Evolutionary conservation across 2,113 vertebrate species (phyloP).

Genomic region (Heterotis niloticus): DNA sequence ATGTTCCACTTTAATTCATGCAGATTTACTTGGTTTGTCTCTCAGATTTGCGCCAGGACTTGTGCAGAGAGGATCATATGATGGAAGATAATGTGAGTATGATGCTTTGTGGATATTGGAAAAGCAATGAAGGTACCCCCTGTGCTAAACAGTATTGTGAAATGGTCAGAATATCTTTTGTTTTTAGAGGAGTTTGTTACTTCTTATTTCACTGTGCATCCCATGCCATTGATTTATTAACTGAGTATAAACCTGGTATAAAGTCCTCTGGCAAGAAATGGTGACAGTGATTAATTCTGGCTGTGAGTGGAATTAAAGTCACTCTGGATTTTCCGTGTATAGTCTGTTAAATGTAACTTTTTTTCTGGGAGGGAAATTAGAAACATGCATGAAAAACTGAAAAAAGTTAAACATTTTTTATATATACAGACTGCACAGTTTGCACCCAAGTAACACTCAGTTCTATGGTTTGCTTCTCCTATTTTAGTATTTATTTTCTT

Average conservation of each 20-base stretch:
- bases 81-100: constrained; percentile 59
- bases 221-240: neutral
- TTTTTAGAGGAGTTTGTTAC: neutral
- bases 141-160: neutral
- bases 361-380: constrained; percentile 5
- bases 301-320: constrained; percentile 1
- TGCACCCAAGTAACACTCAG: no score
- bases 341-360: neutral
- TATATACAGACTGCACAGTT: neutral
- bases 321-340: neutral
- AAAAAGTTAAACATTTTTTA: neutral
- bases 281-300: constrained; percentile 12
- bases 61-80: constrained; percentile 28
- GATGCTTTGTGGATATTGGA: neutral
- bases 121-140: neutral
- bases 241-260: neutral
- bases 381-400: neutral
- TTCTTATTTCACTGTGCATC: neutral
- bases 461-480: no score
- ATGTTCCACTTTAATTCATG: neutral
- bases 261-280: neutral
- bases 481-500: no score
- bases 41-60: constrained; percentile 43
- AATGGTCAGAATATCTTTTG: neutral
- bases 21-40: constrained; percentile 24